Conservation (phyloP, 2,888 invertebrate genomes). For the Pheosia gnoma region DNA sequence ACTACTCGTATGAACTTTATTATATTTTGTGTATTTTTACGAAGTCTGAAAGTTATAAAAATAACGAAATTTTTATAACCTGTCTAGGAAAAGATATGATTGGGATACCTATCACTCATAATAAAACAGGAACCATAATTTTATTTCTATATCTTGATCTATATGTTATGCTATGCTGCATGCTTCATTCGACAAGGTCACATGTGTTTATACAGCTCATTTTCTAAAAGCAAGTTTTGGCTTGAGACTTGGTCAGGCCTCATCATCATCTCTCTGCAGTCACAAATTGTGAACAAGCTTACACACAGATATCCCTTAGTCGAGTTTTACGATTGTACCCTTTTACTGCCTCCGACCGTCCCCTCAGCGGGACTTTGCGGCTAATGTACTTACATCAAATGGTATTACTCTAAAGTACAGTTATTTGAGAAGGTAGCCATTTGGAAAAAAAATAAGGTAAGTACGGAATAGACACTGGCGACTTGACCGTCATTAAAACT, state of each 20-base stretch:
- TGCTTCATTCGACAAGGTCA: too few species aligned
- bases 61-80: too few species aligned
- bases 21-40: background rate
- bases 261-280: background rate
- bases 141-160: too few species aligned
- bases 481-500: background rate
- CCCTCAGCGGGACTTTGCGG: background rate
- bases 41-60: too few species aligned
- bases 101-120: too few species aligned
- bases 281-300: background rate
- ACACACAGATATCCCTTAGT: background rate
- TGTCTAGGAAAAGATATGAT: too few species aligned
- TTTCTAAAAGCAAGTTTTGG: too few species aligned
- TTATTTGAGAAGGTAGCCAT: background rate
- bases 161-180: too few species aligned
- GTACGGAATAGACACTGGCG: background rate
- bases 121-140: too few species aligned
- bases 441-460: background rate
- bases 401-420: background rate
- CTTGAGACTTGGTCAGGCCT: background rate
- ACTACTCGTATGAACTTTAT: background rate
- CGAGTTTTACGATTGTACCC: slow-evolving; percentile 1
- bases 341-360: slow-evolving; percentile 2
- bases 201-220: too few species aligned
- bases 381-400: background rate